Percentiles rank a stretch among this genome's conserved stretches.
phyloP scores from a whole-genome alignment of 1,140 invertebrate genomes.

The Megalopta genalis region DNA sequence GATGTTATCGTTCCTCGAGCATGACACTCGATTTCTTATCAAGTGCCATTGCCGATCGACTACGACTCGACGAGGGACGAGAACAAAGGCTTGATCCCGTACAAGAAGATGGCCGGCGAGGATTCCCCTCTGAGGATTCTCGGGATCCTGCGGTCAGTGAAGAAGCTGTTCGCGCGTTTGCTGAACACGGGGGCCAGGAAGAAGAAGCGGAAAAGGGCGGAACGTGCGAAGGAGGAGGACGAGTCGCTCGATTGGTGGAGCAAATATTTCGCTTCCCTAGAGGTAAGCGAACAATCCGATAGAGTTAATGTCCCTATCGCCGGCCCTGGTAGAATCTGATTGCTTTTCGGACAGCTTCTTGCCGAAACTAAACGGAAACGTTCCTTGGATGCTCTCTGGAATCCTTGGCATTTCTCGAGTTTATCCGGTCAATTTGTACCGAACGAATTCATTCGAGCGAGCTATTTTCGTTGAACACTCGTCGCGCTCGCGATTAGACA shows the following conservation, averaged over 20 bases:
- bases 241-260: conserved; percentile 88
- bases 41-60: conserved; percentile 57
- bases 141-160: conserved; percentile 47
- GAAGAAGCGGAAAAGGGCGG: conserved; percentile 25
- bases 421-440: too few relatives aligned
- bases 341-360: too few relatives aligned
- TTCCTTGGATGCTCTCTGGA: too few relatives aligned
- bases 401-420: too few relatives aligned
- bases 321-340: too few relatives aligned
- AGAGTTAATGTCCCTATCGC: background rate
- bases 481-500: too few relatives aligned
- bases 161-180: conserved; percentile 35
- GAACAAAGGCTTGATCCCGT: conserved; percentile 65
- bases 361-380: too few relatives aligned
- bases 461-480: too few relatives aligned
- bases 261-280: conserved; percentile 86
- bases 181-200: conserved; percentile 15
- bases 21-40: background rate
- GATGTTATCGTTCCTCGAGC: too few relatives aligned
- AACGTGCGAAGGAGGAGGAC: conserved; percentile 70
- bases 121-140: conserved; percentile 49
- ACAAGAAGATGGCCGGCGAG: conserved; percentile 58
- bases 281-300: conserved; percentile 70
- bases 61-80: conserved; percentile 67
- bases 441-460: too few relatives aligned